Percentiles rank a stretch among this genome's conserved stretches.
Conservation (phyloP, 2,888 invertebrate genomes). For the Drosophila meridionalis region DNA sequence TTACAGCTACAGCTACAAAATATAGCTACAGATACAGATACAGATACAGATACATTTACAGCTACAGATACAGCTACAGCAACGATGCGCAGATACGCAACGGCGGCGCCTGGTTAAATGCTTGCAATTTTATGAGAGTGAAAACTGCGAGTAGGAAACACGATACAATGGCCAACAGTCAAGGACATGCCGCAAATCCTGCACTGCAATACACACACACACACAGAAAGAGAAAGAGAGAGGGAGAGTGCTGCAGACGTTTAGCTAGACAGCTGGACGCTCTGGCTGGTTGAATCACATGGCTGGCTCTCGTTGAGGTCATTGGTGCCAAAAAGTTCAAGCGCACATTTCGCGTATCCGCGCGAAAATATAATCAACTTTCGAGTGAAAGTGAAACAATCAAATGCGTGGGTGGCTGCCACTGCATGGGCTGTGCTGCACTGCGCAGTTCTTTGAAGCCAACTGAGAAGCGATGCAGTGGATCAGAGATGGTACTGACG, state of each 20-base stretch:
- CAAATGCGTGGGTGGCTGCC: slow-evolving; percentile 34
- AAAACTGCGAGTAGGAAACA: slow-evolving; percentile 60
- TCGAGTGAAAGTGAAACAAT: slow-evolving; percentile 74
- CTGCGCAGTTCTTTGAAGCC: neutral
- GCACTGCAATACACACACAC: slow-evolving; percentile 29
- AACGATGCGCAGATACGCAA: slow-evolving; percentile 11
- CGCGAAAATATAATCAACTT: slow-evolving; percentile 76
- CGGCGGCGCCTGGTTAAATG: slow-evolving; percentile 41
- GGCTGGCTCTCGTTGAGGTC: slow-evolving; percentile 48
- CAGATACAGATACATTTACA: slow-evolving; percentile 10
- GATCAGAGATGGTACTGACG: neutral
- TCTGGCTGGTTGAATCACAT: slow-evolving; percentile 26
- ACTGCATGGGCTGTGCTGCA: neutral
- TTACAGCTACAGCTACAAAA: slow-evolving; percentile 12
- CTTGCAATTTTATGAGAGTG: slow-evolving; percentile 76
- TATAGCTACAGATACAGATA: slow-evolving; percentile 14
- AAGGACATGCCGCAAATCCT: slow-evolving; percentile 73
- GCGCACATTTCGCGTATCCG: slow-evolving; percentile 38
- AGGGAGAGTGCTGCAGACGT: neutral
- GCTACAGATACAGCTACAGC: slow-evolving; percentile 9
- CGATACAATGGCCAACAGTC: slow-evolving; percentile 71
- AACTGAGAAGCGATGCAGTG: neutral
- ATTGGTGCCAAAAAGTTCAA: slow-evolving; percentile 58
- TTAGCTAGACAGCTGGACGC: slow-evolving; percentile 37
- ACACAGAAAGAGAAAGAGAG: neutral